Conservation (phyloP, 2,113 vertebrate species). For the Tyto alba region DNA sequence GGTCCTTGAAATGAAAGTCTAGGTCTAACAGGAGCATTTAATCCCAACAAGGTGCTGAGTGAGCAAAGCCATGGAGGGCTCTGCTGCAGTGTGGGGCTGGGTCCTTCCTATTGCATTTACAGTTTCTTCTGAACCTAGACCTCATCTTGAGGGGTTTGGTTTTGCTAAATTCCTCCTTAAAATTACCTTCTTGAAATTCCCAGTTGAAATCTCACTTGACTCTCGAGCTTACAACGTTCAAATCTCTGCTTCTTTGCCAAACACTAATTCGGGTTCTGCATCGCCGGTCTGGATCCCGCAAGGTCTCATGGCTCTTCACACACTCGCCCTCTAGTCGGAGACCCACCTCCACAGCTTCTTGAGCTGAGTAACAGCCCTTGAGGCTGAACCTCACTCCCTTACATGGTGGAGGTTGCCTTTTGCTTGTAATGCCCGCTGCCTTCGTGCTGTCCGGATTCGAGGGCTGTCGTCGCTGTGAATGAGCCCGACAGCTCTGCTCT, state of each 20-base stretch:
- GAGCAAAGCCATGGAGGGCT: not conserved
- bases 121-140: not conserved
- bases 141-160: not conserved
- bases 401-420: not conserved
- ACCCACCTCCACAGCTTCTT: not conserved
- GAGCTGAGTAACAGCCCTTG: not conserved
- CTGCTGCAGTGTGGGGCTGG: not conserved
- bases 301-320: not conserved
- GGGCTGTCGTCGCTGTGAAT: not conserved
- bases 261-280: rapidly evolving
- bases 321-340: not conserved
- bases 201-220: not conserved
- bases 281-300: rapidly evolving
- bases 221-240: not conserved
- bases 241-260: not conserved
- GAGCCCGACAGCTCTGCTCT: not conserved
- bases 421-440: not conserved
- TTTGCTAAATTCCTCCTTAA: not conserved
- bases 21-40: not conserved
- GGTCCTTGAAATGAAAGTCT: not conserved
- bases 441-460: not conserved
- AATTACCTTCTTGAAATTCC: not conserved
- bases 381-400: not conserved
- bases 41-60: not conserved
- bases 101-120: not conserved